Conservation (phyloP, 2,113 vertebrate genomes). For the Oplegnathus fasciatus region DNA sequence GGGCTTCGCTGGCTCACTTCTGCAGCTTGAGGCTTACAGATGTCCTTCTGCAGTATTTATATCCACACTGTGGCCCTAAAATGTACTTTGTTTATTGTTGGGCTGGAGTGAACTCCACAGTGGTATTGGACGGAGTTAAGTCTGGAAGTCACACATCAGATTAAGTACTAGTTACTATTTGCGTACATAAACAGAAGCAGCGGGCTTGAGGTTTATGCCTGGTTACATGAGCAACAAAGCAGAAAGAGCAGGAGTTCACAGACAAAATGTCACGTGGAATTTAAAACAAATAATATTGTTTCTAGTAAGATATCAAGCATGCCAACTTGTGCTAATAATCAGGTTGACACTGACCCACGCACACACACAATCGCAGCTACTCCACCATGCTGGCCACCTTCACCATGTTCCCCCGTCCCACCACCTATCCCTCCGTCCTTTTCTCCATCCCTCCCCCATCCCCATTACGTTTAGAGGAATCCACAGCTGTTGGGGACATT, state of each 20-base stretch:
- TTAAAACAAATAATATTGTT: conserved; percentile 5
- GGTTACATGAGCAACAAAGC: conserved; percentile 36
- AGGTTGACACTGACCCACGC: background rate
- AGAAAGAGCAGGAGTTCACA: conserved; percentile 28
- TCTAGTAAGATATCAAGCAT: background rate
- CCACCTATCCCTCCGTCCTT: conserved; percentile 35
- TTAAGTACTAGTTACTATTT: conserved; percentile 62
- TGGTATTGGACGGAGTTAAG: conserved; percentile 41
- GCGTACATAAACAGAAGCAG: conserved; percentile 51
- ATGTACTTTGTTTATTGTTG: conserved; percentile 64
- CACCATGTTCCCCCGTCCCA: background rate
- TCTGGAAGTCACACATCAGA: conserved; percentile 51
- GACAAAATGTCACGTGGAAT: background rate
- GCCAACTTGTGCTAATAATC: background rate
- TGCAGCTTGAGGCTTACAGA: conserved; percentile 58
- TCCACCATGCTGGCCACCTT: conserved; percentile 30
- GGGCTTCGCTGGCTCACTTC: conserved; percentile 45
- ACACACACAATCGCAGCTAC: background rate
- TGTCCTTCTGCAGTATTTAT: conserved; percentile 57
- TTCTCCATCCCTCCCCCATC: conserved; percentile 27
- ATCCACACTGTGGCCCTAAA: conserved; percentile 36
- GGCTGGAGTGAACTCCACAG: conserved; percentile 26
- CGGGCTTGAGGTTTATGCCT: conserved; percentile 10
- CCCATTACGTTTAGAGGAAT: conserved; percentile 67
- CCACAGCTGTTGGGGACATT: conserved; percentile 83